Evolutionary conservation across 2,888 invertebrate species (phyloP).

Genomic region (Leptura quadrifasciata): DNA sequence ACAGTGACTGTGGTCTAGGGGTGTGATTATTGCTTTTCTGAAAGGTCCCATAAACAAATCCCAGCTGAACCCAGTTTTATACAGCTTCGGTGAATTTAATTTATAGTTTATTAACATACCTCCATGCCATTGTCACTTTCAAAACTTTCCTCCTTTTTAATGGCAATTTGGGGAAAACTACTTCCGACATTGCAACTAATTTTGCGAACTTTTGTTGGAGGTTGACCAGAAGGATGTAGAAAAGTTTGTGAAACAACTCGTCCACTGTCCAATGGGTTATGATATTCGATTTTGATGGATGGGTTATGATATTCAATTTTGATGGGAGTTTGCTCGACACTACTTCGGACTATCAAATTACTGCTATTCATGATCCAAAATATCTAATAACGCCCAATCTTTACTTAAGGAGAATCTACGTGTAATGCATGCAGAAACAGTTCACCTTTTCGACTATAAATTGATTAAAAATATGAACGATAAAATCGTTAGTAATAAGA

Average conservation of each 20-base stretch:
- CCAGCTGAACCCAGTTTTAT: constrained; percentile 47
- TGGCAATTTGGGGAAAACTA: constrained; percentile 69
- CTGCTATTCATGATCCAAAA: constrained; percentile 53
- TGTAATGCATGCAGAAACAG: constrained; percentile 44
- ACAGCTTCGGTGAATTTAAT: neutral
- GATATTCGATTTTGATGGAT: constrained; percentile 61
- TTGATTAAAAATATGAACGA: constrained; percentile 42
- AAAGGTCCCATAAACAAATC: constrained; percentile 74
- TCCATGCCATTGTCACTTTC: constrained; percentile 53
- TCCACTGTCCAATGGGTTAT: constrained; percentile 59
- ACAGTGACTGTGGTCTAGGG: constrained; percentile 73
- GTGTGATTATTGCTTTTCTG: constrained; percentile 75
- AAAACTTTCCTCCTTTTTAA: constrained; percentile 66
- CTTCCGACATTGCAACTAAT: constrained; percentile 60
- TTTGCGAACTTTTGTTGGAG: constrained; percentile 59
- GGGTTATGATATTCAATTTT: constrained; percentile 60
- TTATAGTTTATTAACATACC: constrained; percentile 46
- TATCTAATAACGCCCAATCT: neutral
- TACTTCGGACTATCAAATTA: constrained; percentile 56
- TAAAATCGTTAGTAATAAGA: constrained; percentile 44
- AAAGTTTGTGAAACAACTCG: constrained; percentile 62
- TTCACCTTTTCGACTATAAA: constrained; percentile 47
- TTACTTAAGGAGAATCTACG: constrained; percentile 7
- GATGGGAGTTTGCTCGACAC: constrained; percentile 54
- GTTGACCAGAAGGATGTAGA: constrained; percentile 53